A percentile compares a stretch with the other conserved stretches of the same genome.
Conservation (phyloP, 2,797 vertebrate species). For the Epinephelus coioides region DNA sequence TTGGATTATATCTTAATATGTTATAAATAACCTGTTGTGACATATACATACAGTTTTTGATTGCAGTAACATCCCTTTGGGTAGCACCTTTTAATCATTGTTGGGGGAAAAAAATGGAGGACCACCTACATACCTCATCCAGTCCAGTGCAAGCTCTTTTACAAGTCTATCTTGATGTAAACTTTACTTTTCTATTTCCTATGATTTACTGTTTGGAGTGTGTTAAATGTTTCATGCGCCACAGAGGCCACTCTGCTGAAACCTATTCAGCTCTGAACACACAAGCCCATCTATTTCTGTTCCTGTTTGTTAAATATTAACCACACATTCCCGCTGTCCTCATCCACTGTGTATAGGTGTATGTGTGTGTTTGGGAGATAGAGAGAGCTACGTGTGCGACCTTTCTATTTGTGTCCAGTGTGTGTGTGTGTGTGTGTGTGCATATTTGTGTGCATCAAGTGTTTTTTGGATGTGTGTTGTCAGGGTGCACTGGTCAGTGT, state of each 20-base stretch:
- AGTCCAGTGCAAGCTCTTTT: slow-evolving; percentile 56
- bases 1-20: slow-evolving; percentile 16
- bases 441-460: slow-evolving; percentile 22
- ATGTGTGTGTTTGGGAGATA: slow-evolving; percentile 47
- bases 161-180: slow-evolving; percentile 78
- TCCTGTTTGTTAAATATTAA: slow-evolving; percentile 87
- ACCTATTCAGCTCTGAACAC: slow-evolving; percentile 78
- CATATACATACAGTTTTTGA: slow-evolving; percentile 17
- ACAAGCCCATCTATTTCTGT: slow-evolving; percentile 84
- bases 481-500: slow-evolving; percentile 18
- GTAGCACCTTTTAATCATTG: slow-evolving; percentile 9
- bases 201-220: slow-evolving; percentile 83
- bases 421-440: slow-evolving; percentile 2
- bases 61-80: slow-evolving; percentile 8
- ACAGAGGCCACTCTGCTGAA: slow-evolving; percentile 80
- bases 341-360: slow-evolving; percentile 68
- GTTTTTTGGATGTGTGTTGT: slow-evolving; percentile 16
- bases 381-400: slow-evolving; percentile 49
- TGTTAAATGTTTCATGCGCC: slow-evolving; percentile 83
- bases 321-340: slow-evolving; percentile 78
- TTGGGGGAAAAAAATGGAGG: neutral
- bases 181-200: slow-evolving; percentile 82
- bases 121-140: slow-evolving; percentile 34
- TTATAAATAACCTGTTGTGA: slow-evolving; percentile 37
- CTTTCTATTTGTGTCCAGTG: slow-evolving; percentile 59